Percentiles rank a stretch among this genome's conserved stretches.
Evolutionary conservation across 2,113 vertebrate genomes (phyloP).

Genomic region (Tonatia bakeri): DNA sequence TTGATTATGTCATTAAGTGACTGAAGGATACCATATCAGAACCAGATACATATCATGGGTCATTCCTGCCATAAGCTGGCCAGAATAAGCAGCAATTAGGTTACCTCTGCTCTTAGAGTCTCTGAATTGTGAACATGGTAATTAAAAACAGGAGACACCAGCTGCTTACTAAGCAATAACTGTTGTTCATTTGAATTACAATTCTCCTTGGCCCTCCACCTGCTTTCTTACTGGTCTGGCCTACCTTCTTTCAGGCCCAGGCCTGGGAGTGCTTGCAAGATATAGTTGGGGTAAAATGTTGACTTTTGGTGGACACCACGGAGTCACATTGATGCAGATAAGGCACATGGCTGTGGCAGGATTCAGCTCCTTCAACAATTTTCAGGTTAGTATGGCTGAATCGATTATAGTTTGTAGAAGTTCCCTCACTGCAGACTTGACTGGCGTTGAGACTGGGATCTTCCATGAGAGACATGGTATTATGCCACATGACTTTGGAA

Average conservation of each 20-base stretch:
- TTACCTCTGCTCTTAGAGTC: slow-evolving; percentile 27
- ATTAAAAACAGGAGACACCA: slow-evolving; percentile 39
- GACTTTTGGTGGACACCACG: slow-evolving; percentile 77
- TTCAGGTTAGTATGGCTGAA: slow-evolving; percentile 77
- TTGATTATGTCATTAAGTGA: background rate
- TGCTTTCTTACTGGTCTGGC: slow-evolving; percentile 78
- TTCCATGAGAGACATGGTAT: slow-evolving; percentile 64
- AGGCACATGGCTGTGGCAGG: slow-evolving; percentile 76
- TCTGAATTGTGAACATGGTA: slow-evolving; percentile 40
- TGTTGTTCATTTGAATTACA: slow-evolving; percentile 76
- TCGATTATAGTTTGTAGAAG: slow-evolving; percentile 74
- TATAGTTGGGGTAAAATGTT: slow-evolving; percentile 79
- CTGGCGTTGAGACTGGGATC: slow-evolving; percentile 68
- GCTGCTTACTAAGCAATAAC: slow-evolving; percentile 68
- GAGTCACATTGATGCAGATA: slow-evolving; percentile 78
- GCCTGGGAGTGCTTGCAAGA: slow-evolving; percentile 78
- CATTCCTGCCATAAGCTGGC: slow-evolving; percentile 46
- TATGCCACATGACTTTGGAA: slow-evolving; percentile 63
- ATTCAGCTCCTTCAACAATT: slow-evolving; percentile 76
- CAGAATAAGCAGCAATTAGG: slow-evolving; percentile 60
- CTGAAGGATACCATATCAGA: background rate
- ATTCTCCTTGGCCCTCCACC: slow-evolving; percentile 70
- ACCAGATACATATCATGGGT: slow-evolving; percentile 14
- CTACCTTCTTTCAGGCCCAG: slow-evolving; percentile 79
- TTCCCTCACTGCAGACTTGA: slow-evolving; percentile 67